Conservation (phyloP, 1,140 invertebrate species). For the Augochlora pura region DNA sequence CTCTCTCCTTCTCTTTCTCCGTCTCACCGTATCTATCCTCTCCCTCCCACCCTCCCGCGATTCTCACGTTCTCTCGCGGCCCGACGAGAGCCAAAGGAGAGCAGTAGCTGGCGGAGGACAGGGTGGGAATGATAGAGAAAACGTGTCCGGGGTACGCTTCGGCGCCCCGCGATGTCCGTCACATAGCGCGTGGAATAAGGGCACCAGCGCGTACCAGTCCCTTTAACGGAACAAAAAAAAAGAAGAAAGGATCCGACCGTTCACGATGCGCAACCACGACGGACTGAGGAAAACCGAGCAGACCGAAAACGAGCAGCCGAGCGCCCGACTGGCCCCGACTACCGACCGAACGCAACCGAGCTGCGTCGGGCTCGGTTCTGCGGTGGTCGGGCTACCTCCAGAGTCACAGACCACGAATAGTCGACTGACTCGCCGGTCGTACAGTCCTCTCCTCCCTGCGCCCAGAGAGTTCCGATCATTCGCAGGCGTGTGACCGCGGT, state of each 20-base stretch:
- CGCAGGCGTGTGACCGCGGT: conserved; percentile 14
- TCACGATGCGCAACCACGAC: conserved; percentile 41
- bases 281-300: conserved; percentile 48
- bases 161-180: conserved; percentile 63
- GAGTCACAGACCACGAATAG: conserved; percentile 66
- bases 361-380: conserved; percentile 64
- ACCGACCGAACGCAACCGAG: conserved; percentile 66
- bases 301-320: conserved; percentile 43
- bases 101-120: conserved; percentile 8
- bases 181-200: conserved; percentile 59
- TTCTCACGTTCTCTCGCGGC: conserved; percentile 39
- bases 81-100: conserved; percentile 17
- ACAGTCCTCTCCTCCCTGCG: conserved; percentile 41
- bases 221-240: conserved; percentile 33
- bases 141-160: conserved; percentile 51
- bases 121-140: conserved; percentile 35
- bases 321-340: conserved; percentile 60
- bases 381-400: conserved; percentile 65
- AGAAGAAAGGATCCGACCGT: conserved; percentile 14
- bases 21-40: conserved; percentile 43
- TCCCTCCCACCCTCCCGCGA: too few relatives aligned
- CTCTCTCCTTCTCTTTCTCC: too few relatives aligned
- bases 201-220: conserved; percentile 37
- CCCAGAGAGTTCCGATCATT: conserved; percentile 31
- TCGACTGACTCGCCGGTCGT: conserved; percentile 58